phyloP scores from a whole-genome alignment of 53 echinoderm and acorn worm species.

The Temnopleurus reevesii region DNA sequence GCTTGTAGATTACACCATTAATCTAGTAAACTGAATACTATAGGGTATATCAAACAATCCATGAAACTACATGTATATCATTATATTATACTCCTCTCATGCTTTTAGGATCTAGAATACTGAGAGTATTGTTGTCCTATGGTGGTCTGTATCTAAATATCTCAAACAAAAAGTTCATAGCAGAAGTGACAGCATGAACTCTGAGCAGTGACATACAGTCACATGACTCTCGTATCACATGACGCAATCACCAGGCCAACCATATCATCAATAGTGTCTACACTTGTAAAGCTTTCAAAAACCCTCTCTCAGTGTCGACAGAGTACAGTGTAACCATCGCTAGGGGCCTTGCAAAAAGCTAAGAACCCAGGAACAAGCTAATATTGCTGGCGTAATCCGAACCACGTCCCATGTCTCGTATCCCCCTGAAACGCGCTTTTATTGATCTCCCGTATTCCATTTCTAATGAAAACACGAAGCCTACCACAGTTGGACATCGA shows the following conservation, averaged over 20 bases:
- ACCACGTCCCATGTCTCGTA: constrained; percentile 36
- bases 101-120: too few species aligned
- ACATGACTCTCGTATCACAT: constrained; percentile 41
- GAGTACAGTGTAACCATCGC: constrained; percentile 33
- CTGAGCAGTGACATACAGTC: constrained; percentile 3
- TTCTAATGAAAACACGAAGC: constrained; percentile 33
- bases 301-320: background rate
- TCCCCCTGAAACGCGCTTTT: constrained; percentile 45
- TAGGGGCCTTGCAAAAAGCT: constrained; percentile 5
- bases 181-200: background rate
- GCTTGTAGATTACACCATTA: too few species aligned
- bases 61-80: too few species aligned
- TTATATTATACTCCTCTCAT: too few species aligned
- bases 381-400: constrained; percentile 35
- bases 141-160: background rate
- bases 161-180: background rate
- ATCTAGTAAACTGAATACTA: too few species aligned
- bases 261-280: constrained; percentile 38
- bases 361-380: constrained; percentile 11
- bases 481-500: constrained; percentile 22
- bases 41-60: too few species aligned
- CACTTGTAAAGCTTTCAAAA: constrained; percentile 22
- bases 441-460: constrained; percentile 54
- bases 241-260: constrained; percentile 40
- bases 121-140: too few species aligned